Conservation (phyloP, 2,113 vertebrate species). For the Astur gentilis region DNA sequence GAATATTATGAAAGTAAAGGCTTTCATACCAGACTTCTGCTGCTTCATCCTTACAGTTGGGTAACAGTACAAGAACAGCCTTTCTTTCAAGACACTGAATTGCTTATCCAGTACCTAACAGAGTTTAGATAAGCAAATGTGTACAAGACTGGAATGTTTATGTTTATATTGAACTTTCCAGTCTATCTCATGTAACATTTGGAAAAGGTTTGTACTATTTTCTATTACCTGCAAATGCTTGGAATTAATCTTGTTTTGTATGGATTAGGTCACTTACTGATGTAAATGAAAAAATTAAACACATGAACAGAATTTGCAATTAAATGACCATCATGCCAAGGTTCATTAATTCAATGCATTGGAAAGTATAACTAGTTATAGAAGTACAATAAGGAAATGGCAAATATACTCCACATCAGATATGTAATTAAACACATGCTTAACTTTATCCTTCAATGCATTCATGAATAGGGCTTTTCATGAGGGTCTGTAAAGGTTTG, state of each 20-base stretch:
- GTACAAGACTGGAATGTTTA: background rate
- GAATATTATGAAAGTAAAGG: background rate
- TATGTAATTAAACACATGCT: background rate
- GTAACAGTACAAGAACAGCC: background rate
- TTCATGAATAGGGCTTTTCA: background rate
- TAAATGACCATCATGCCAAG: background rate
- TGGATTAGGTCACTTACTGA: background rate
- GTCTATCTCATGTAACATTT: background rate
- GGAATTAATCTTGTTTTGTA: background rate
- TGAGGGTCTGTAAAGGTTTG: background rate
- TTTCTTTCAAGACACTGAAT: background rate
- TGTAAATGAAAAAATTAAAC: background rate
- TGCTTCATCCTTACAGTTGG: background rate
- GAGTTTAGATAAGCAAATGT: background rate
- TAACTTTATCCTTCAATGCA: background rate
- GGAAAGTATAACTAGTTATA: background rate
- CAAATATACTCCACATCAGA: background rate
- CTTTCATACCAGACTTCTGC: background rate
- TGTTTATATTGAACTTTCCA: background rate
- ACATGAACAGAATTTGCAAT: background rate
- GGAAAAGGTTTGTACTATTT: background rate
- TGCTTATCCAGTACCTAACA: background rate
- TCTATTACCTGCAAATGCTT: background rate
- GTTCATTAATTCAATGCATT: background rate
- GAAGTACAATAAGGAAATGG: background rate